Conservation (phyloP, 1,140 invertebrate species). For the Conus betulinus region DNA sequence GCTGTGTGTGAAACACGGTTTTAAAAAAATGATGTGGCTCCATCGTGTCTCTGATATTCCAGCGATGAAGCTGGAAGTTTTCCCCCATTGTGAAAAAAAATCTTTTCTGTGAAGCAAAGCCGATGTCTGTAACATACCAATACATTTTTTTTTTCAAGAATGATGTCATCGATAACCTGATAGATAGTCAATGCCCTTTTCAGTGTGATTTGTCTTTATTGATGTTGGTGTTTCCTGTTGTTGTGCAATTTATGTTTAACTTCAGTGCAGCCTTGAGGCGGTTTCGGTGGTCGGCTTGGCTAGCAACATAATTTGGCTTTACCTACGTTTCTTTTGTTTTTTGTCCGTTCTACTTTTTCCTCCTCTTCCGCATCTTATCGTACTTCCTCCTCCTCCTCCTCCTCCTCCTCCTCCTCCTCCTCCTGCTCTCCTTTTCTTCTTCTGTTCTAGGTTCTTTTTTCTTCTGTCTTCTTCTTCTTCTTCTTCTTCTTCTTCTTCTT, state of each 20-base stretch:
- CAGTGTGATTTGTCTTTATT: not conserved
- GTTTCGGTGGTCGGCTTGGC: no score
- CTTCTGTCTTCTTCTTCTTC: not conserved
- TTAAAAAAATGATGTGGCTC: no score
- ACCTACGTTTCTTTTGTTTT: not conserved
- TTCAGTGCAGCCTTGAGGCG: not conserved
- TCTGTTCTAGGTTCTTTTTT: not conserved
- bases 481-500: not conserved
- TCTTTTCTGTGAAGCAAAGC: no score
- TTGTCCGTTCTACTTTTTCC: not conserved
- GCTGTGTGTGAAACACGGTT: no score
- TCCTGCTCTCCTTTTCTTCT: not conserved
- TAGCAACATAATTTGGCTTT: no score
- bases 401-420: not conserved
- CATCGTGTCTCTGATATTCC: no score
- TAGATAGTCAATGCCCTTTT: not conserved
- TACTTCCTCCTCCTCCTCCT: not conserved
- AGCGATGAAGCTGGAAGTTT: no score
- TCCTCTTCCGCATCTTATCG: no score
- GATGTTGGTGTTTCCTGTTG: not conserved
- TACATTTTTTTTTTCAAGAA: no score
- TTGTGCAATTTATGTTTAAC: not conserved
- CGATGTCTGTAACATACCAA: no score
- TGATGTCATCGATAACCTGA: no score
- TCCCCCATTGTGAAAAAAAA: no score